phyloP scores from a whole-genome alignment of 2,113 vertebrate genomes.

The Pogona vitticeps region DNA sequence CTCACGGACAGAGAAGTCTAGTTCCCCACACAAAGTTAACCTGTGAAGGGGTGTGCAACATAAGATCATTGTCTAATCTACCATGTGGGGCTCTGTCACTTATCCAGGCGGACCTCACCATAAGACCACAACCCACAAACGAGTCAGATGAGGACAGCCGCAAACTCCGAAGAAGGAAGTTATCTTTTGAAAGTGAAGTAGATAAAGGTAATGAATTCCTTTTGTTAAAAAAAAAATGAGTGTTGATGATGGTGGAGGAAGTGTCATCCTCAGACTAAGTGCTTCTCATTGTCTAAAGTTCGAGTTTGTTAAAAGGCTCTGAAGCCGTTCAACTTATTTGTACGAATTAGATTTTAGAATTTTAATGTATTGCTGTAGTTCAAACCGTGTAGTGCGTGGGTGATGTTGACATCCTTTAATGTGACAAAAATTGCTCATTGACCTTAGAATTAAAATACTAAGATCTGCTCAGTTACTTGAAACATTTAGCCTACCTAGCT shows the following conservation, averaged over 20 bases:
- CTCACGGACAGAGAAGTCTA: not conserved
- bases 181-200: slow-evolving; percentile 90
- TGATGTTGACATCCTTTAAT: not conserved
- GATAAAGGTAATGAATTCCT: slow-evolving; percentile 83
- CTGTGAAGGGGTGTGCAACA: not conserved
- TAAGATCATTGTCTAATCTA: slow-evolving; percentile 54
- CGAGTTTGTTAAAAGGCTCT: not conserved
- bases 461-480: not conserved
- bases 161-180: slow-evolving; percentile 85
- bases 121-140: slow-evolving; percentile 77
- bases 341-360: not conserved
- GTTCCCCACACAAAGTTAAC: not conserved
- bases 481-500: not conserved
- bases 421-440: not conserved
- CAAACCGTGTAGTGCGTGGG: not conserved
- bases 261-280: too few species aligned
- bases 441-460: not conserved
- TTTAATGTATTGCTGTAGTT: not conserved
- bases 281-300: too few species aligned
- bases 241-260: not conserved
- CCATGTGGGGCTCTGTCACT: slow-evolving; percentile 67
- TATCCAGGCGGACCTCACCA: slow-evolving; percentile 76
- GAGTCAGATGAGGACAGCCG: slow-evolving; percentile 84
- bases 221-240: slow-evolving; percentile 27
- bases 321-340: not conserved